phyloP scores from a whole-genome alignment of 2,888 invertebrate species.

The Ophioninae sp. region DNA sequence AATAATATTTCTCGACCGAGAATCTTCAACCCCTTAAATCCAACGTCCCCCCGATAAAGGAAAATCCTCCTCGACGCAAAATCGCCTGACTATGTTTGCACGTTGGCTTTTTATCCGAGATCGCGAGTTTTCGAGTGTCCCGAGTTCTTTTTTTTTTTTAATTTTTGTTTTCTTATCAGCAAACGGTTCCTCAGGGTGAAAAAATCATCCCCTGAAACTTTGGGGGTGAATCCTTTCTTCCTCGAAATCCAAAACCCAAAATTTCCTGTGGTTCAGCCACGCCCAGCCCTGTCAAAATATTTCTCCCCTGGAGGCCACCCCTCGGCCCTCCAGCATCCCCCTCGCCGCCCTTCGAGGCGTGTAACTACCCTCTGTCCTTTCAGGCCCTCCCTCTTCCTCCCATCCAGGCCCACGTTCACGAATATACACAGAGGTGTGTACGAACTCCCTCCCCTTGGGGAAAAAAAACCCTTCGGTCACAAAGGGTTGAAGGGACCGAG shows the following conservation, averaged over 20 bases:
- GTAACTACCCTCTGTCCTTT: constrained; percentile 33
- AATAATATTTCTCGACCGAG: constrained; percentile 53
- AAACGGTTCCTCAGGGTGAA: neutral
- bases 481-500: constrained; percentile 39
- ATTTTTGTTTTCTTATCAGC: too few relatives aligned
- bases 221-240: neutral
- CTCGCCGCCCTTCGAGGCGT: constrained; percentile 45
- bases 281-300: constrained; percentile 80
- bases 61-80: neutral
- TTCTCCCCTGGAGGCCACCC: constrained; percentile 63
- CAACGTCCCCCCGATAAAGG: neutral
- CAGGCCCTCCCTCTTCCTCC: constrained; percentile 22
- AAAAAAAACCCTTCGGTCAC: constrained; percentile 35
- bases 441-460: constrained; percentile 26
- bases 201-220: neutral
- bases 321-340: neutral
- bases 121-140: neutral
- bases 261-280: constrained; percentile 67
- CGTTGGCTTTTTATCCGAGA: neutral
- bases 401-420: neutral
- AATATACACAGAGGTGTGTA: neutral
- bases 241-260: constrained; percentile 61
- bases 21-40: constrained; percentile 39
- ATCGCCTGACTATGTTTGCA: constrained; percentile 7
- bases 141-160: neutral